phyloP scores from a whole-genome alignment of 2,888 invertebrate genomes.

The Myopa testacea region DNA sequence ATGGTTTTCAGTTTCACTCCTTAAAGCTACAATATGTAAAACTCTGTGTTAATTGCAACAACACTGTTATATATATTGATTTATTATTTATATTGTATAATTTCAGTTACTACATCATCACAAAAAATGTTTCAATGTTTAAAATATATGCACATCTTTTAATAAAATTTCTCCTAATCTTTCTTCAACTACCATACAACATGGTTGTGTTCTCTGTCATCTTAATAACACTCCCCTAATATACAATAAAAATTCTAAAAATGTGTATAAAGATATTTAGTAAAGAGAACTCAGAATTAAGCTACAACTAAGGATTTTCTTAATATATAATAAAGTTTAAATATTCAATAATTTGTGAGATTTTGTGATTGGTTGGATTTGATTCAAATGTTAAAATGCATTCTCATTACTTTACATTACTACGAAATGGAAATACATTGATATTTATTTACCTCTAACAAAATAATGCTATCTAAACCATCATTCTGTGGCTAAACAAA shows the following conservation, averaged over 20 bases:
- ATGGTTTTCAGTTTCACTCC: neutral
- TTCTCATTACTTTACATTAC: no score
- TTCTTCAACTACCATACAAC: neutral
- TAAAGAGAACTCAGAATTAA: slow-evolving; percentile 16
- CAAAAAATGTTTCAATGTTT: slow-evolving; percentile 18
- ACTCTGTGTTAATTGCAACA: neutral
- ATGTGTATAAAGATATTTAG: slow-evolving; percentile 28
- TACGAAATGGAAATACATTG: no score
- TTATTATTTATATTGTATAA: neutral
- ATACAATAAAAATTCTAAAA: slow-evolving; percentile 25
- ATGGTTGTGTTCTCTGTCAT: neutral
- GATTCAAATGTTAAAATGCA: no score
- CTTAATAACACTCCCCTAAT: neutral
- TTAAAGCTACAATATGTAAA: neutral
- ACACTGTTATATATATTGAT: slow-evolving; percentile 8
- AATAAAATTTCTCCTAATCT: neutral
- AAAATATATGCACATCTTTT: neutral
- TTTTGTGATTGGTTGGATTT: slow-evolving; percentile 20
- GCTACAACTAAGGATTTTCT: slow-evolving; percentile 16
- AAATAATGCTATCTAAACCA: no score
- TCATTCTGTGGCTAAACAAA: no score
- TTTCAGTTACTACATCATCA: slow-evolving; percentile 15
- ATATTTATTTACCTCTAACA: no score
- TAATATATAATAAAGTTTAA: slow-evolving; percentile 10
- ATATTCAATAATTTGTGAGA: slow-evolving; percentile 32